Percentiles rank a stretch among this genome's conserved stretches.
Evolutionary conservation across 2,113 vertebrate species (phyloP).

Genomic region (Chloropsis hardwickii): DNA sequence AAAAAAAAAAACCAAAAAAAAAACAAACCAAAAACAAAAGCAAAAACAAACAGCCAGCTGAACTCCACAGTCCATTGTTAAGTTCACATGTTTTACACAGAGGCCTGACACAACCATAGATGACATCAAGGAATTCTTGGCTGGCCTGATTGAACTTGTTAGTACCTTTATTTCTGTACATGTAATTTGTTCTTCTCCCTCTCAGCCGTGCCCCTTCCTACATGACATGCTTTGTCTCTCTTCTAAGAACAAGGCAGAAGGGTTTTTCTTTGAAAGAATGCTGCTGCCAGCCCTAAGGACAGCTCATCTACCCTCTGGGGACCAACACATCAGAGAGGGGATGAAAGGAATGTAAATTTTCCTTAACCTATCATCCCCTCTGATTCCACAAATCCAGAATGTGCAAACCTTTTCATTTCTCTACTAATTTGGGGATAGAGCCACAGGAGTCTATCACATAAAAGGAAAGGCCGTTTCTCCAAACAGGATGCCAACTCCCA

Average conservation of each 20-base stretch:
- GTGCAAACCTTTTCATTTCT: neutral
- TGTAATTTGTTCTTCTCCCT: neutral
- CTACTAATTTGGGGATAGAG: neutral
- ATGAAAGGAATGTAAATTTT: neutral
- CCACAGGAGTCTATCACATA: neutral
- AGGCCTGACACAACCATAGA: neutral
- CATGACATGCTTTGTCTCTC: neutral
- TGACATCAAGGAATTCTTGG: neutral
- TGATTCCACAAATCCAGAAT: neutral
- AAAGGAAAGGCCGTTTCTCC: neutral
- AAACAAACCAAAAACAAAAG: neutral
- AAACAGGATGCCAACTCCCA: neutral
- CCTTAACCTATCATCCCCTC: neutral
- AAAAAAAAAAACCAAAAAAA: neutral
- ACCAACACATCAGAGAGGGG: neutral
- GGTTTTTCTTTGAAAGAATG: neutral
- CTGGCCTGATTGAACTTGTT: neutral
- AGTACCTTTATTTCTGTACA: neutral
- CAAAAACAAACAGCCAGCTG: neutral
- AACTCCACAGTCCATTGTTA: neutral
- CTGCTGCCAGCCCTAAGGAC: neutral
- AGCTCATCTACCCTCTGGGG: neutral
- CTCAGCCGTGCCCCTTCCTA: neutral
- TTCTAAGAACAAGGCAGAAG: neutral
- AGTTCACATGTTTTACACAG: neutral